phyloP scores from a whole-genome alignment of 2,113 vertebrate genomes.

The Callipepla squamata region DNA sequence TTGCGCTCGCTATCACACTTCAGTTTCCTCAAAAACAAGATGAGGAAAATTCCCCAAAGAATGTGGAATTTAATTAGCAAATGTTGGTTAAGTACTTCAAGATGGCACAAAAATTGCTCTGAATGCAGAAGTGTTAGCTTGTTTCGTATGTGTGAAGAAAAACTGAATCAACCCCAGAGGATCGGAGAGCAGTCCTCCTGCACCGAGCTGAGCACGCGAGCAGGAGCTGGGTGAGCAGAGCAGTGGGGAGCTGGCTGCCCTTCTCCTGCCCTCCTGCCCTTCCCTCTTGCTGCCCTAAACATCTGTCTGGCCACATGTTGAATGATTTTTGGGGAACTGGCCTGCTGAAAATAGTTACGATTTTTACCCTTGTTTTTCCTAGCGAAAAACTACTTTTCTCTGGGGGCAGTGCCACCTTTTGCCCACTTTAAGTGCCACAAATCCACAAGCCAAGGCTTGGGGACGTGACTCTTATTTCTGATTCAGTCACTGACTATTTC shows the following conservation, averaged over 20 bases:
- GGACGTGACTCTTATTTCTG: not conserved
- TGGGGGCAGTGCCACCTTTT: not conserved
- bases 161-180: not conserved
- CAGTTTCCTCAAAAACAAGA: slow-evolving; percentile 52
- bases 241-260: not conserved
- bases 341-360: slow-evolving; percentile 38
- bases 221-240: not conserved
- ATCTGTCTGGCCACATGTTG: not conserved
- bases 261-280: not conserved
- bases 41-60: slow-evolving; percentile 47
- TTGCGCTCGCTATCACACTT: not conserved
- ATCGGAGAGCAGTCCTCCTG: not conserved
- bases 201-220: not conserved
- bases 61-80: slow-evolving; percentile 63
- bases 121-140: slow-evolving; percentile 4
- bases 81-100: slow-evolving; percentile 55
- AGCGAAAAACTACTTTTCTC: not conserved
- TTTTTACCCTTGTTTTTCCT: slow-evolving; percentile 7
- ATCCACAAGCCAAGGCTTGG: not conserved
- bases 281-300: not conserved
- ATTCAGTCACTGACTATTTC: slow-evolving; percentile 42
- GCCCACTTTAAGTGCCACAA: not conserved
- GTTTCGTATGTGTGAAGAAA: not conserved
- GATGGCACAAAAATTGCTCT: slow-evolving; percentile 1
- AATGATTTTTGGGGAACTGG: not conserved